These are phyloP conservation scores for Pangasius macronema DNA, from an alignment of 2,797 vertebrate species.

Conservation along the genomic window DNA sequence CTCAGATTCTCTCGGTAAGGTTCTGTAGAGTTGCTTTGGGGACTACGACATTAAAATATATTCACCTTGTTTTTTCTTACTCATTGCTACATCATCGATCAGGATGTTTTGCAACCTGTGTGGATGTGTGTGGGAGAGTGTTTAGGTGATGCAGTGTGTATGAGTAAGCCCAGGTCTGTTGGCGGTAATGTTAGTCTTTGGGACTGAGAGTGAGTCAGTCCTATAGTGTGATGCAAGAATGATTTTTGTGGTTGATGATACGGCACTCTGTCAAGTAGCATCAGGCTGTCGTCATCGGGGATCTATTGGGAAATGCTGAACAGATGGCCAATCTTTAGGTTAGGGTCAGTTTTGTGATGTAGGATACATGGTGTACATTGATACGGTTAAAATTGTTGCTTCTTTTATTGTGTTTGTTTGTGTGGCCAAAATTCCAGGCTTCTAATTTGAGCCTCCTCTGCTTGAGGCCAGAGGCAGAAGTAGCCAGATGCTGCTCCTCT, in stretches of 20 bases:
- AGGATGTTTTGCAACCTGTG: conserved; percentile 36
- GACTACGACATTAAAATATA: not conserved
- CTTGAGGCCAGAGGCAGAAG: conserved; percentile 64
- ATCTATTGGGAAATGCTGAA: conserved; percentile 41
- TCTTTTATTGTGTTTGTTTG: conserved; percentile 6
- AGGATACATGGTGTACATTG: not conserved
- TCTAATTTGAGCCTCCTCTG: conserved; percentile 54
- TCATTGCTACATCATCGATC: conserved; percentile 27
- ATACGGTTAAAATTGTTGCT: not conserved
- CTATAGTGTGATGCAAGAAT: conserved; percentile 47
- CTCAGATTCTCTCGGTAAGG: not conserved
- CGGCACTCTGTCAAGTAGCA: conserved; percentile 42
- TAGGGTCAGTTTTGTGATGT: not conserved
- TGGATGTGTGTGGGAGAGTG: conserved; percentile 33
- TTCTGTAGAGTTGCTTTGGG: not conserved
- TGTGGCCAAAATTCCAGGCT: conserved; percentile 70
- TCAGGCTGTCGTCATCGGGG: conserved; percentile 41
- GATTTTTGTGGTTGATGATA: conserved; percentile 52
- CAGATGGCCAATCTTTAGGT: not conserved
- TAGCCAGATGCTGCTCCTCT: conserved; percentile 65
- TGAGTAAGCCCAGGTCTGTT: conserved; percentile 37
- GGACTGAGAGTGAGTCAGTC: conserved; percentile 40
- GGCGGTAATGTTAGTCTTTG: not conserved
- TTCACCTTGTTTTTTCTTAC: not conserved
- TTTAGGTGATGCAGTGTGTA: conserved; percentile 46